A percentile compares a stretch with the other conserved stretches of the same genome.
phyloP scores from a whole-genome alignment of 2,888 invertebrate species.

The Patella caerulea region DNA sequence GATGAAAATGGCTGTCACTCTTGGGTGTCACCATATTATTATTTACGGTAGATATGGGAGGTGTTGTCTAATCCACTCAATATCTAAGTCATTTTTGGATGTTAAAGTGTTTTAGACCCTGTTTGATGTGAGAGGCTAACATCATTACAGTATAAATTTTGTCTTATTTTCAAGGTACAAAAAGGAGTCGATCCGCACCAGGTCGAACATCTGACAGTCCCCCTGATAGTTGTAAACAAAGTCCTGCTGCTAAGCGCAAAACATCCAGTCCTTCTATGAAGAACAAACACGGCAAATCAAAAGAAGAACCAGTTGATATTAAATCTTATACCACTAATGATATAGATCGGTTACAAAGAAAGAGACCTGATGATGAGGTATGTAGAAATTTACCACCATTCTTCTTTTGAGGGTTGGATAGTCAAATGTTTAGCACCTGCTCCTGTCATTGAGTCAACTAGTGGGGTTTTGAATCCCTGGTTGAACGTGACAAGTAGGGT shows the following conservation, averaged over 20 bases:
- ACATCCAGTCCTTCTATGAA: conserved; percentile 54
- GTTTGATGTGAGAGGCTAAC: background rate
- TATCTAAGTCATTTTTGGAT: background rate
- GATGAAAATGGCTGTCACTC: too few relatives aligned
- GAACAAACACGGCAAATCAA: conserved; percentile 58
- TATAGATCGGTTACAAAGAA: conserved; percentile 74
- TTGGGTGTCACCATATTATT: too few relatives aligned
- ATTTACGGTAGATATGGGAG: too few relatives aligned
- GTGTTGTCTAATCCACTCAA: too few relatives aligned
- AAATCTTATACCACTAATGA: conserved; percentile 74
- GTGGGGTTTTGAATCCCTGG: too few relatives aligned
- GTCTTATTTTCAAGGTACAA: conserved; percentile 46
- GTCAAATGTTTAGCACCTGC: too few relatives aligned
- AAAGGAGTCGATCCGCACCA: conserved; percentile 68
- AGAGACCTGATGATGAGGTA: conserved; percentile 71
- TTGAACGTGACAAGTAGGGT: too few relatives aligned
- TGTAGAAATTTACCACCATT: background rate
- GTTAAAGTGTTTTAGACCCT: conserved; percentile 5
- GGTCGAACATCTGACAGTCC: conserved; percentile 62
- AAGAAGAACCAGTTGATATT: conserved; percentile 66
- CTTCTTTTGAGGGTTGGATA: too few relatives aligned
- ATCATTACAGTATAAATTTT: too few relatives aligned
- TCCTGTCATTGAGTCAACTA: too few relatives aligned
- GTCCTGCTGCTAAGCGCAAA: conserved; percentile 46
- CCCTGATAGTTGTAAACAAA: conserved; percentile 45